Evolutionary conservation across 2,113 vertebrate species (phyloP).

Genomic region (Psephotus haematonotus): DNA sequence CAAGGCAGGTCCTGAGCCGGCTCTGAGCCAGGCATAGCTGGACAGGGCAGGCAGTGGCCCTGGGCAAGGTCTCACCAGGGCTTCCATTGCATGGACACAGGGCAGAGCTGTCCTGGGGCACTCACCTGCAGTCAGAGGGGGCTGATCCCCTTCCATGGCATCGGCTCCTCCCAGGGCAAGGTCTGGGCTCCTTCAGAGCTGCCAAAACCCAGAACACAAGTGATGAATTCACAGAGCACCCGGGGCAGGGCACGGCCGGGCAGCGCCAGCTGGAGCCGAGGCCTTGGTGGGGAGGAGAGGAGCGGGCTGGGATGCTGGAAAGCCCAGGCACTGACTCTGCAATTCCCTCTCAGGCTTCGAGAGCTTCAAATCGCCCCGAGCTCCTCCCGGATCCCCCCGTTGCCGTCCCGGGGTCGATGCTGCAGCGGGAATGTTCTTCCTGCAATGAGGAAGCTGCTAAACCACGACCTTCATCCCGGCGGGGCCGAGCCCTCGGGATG

Average conservation of each 20-base stretch:
- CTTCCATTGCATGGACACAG: not conserved
- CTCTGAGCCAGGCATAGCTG: not conserved
- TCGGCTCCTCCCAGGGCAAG: not conserved
- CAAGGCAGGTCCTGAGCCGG: accelerated
- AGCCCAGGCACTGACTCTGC: not conserved
- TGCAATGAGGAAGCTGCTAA: not conserved
- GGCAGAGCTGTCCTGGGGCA: not conserved
- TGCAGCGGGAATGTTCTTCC: accelerated
- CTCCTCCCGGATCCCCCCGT: accelerated
- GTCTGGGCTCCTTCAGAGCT: not conserved
- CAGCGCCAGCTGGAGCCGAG: not conserved
- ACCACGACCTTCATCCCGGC: not conserved
- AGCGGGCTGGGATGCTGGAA: not conserved
- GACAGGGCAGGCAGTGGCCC: accelerated
- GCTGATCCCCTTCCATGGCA: not conserved
- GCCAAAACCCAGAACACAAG: not conserved
- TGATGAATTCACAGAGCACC: accelerated
- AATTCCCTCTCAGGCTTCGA: accelerated
- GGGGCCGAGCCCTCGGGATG: not conserved
- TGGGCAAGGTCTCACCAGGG: accelerated
- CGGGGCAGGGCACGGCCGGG: not conserved
- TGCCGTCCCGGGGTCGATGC: not conserved
- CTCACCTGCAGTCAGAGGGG: not conserved
- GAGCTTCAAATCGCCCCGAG: not conserved
- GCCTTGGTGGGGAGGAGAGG: not conserved